Evolutionary conservation across 37 sponge, comb jelly and placozoan genomes (phyloP).

Genomic region (Haliclona indistincta): DNA sequence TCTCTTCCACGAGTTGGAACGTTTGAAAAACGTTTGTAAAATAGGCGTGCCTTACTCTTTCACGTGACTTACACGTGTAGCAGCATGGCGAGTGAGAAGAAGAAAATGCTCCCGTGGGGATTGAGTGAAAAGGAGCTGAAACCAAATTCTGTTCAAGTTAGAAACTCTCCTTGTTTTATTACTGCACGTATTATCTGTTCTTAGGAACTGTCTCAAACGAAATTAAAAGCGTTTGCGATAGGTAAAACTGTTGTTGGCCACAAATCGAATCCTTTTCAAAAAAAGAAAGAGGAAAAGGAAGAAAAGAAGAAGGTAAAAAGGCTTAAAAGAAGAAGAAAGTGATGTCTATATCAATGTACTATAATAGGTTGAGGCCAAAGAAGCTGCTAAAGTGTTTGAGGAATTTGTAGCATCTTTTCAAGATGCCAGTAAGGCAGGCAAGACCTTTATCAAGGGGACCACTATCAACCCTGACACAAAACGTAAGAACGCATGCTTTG

Average conservation of each 20-base stretch:
- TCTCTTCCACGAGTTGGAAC: neutral
- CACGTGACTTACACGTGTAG: neutral
- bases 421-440: slow-evolving; percentile 55
- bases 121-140: slow-evolving; percentile 29
- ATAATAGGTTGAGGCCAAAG: slow-evolving; percentile 41
- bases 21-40: neutral
- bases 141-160: slow-evolving; percentile 60
- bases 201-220: slow-evolving; percentile 71
- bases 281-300: slow-evolving; percentile 72
- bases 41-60: neutral
- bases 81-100: slow-evolving; percentile 16
- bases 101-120: slow-evolving; percentile 61
- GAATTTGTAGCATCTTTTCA: slow-evolving; percentile 93
- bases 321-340: neutral
- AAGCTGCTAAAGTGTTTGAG: slow-evolving; percentile 89
- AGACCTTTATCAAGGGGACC: slow-evolving; percentile 91
- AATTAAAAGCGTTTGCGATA: slow-evolving; percentile 78
- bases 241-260: slow-evolving; percentile 68
- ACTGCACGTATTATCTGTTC: neutral
- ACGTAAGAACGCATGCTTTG: too few relatives aligned
- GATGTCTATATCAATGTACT: neutral
- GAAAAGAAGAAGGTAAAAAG: slow-evolving; percentile 51
- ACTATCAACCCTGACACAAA: slow-evolving; percentile 75
- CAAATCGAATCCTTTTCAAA: slow-evolving; percentile 41
- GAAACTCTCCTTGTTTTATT: neutral